Conservation (phyloP, 92 coral and sea anemone species). For the Paramuricea clavata region DNA sequence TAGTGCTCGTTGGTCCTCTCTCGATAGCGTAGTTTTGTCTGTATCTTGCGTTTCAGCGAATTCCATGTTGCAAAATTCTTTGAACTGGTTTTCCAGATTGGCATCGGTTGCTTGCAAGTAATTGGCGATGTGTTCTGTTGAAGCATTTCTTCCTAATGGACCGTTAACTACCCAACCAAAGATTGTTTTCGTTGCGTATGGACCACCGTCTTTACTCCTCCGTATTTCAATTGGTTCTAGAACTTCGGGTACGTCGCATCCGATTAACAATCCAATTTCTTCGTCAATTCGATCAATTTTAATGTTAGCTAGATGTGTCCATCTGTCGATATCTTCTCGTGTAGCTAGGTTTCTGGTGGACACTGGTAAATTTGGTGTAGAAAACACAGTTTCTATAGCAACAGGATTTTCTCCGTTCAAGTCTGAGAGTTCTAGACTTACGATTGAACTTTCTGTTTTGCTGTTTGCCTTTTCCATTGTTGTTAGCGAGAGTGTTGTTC, state of each 20-base stretch:
- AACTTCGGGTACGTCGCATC: constrained; percentile 59
- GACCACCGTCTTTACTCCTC: constrained; percentile 8
- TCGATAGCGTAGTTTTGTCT: constrained; percentile 43
- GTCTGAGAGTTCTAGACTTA: constrained; percentile 59
- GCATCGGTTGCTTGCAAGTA: not conserved
- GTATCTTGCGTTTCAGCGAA: not conserved
- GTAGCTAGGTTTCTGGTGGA: constrained; percentile 46
- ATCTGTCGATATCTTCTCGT: constrained; percentile 54
- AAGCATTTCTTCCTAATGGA: not conserved
- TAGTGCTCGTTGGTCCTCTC: constrained; percentile 60
- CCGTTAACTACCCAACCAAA: not conserved
- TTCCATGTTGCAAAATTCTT: not conserved
- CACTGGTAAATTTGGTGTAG: constrained; percentile 26
- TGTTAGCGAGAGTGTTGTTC: constrained; percentile 36
- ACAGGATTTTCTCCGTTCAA: constrained; percentile 42
- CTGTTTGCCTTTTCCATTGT: constrained; percentile 57
- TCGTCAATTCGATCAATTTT: constrained; percentile 51
- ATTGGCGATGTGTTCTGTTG: not conserved
- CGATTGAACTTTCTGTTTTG: constrained; percentile 39
- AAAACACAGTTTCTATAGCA: constrained; percentile 59
- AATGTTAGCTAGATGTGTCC: constrained; percentile 56
- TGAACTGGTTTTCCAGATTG: not conserved
- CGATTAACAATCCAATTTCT: constrained; percentile 62
- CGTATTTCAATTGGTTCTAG: constrained; percentile 54
- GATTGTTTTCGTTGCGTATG: not conserved